These are phyloP conservation scores for Ondatra zibethicus DNA, from an alignment of 2,113 vertebrate genomes.

Conservation along the genomic window DNA sequence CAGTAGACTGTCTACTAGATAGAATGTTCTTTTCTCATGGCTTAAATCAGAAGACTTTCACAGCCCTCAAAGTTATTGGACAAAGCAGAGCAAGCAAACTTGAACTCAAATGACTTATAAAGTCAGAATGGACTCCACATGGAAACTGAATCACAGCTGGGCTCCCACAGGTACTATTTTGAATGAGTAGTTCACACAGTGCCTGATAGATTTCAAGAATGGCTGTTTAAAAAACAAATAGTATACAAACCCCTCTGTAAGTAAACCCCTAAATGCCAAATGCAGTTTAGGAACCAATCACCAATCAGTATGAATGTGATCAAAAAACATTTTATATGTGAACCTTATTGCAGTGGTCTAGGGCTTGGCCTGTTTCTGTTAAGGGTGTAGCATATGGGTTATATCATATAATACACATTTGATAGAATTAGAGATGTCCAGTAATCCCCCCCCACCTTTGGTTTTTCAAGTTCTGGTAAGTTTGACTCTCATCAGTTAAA, in stretches of 20 bases:
- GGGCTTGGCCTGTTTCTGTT: slow-evolving; percentile 8
- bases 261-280: background rate
- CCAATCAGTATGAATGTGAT: background rate
- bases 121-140: too few species aligned
- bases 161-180: background rate
- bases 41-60: too few species aligned
- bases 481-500: slow-evolving; percentile 14
- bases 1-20: too few species aligned
- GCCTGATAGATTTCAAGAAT: slow-evolving; percentile 14
- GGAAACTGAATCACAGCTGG: too few species aligned
- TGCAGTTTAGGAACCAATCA: slow-evolving; percentile 5
- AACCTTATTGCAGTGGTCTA: background rate
- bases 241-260: background rate
- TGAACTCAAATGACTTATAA: too few species aligned
- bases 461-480: background rate
- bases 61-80: too few species aligned
- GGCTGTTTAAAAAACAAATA: slow-evolving; percentile 52
- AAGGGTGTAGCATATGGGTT: background rate
- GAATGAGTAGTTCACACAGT: slow-evolving; percentile 35
- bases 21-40: too few species aligned
- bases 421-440: slow-evolving; percentile 3
- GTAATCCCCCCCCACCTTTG: background rate
- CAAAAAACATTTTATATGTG: slow-evolving; percentile 39
- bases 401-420: slow-evolving; percentile 23
- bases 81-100: too few species aligned